A percentile compares a stretch with the other conserved stretches of the same genome.
Conservation (phyloP, 2,113 vertebrate genomes). For the Geococcyx californianus region DNA sequence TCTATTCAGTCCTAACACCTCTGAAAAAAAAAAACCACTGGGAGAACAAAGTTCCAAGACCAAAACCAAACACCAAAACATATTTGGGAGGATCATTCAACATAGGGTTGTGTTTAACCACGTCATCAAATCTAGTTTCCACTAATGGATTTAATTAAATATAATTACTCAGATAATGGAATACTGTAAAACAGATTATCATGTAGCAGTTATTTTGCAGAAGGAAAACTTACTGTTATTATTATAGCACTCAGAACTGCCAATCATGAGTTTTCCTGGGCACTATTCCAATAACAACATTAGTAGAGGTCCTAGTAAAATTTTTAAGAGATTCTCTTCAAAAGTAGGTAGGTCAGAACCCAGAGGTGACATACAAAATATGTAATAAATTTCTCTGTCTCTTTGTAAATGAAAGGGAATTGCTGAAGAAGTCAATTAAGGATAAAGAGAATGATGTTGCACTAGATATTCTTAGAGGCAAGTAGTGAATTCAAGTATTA, state of each 20-base stretch:
- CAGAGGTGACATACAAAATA: neutral
- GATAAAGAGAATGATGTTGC: neutral
- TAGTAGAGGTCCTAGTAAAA: neutral
- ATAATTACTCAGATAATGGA: neutral
- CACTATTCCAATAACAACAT: neutral
- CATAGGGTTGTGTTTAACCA: neutral
- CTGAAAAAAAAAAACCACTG: accelerated
- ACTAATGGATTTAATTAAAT: neutral
- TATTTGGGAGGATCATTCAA: neutral
- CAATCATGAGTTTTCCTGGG: neutral
- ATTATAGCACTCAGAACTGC: neutral
- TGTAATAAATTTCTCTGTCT: neutral
- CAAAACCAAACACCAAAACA: neutral
- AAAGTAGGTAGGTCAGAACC: neutral
- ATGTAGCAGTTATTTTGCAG: neutral
- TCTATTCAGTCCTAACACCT: neutral
- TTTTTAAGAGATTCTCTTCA: neutral
- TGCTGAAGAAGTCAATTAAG: neutral
- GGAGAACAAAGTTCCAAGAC: neutral
- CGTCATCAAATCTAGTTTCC: neutral
- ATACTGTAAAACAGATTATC: neutral
- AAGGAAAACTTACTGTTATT: neutral
- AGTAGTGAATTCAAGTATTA: neutral
- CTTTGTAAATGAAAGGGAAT: neutral
- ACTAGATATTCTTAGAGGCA: neutral